Base-by-base conservation (phyloP, 2,113 vertebrate genomes). In the Perca flavescens region DNA sequence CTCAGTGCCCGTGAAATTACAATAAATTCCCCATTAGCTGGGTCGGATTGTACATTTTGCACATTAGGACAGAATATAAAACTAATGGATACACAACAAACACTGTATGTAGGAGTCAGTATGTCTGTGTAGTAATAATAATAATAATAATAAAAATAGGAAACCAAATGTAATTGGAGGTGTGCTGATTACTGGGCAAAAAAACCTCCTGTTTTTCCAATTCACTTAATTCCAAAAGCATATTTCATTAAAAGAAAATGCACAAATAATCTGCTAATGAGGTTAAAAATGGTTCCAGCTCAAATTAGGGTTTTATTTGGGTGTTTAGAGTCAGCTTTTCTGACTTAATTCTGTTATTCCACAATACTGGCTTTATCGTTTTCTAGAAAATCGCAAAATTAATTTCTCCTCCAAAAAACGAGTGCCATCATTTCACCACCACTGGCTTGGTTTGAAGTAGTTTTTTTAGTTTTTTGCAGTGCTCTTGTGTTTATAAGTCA, bases 21-120 rank as follows among this genome's bases (percentile, higher is more conserved):
- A 85, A 85, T 80, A 85, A 76, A 90, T 82, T 66, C 74, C 68
- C 72, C 61, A 80, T 84, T 81, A 91, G 70, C 74, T 22, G 52
- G 7, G 17, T 67, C 63, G 6, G 4, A 74, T 21, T 21, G 63
- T 63, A 50, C 52, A 64, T 49, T 84, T 31, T 21, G 43, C 49
- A 71, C 53, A 40, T 74, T 75, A 83, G 22, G 57, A 76, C 31
- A 53, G 9, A 69, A 64, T 40, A 62, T 54, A 40, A 83, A 83
- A 73, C 68, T 47, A 86, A 84, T 43, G 64, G 62, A 74, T 47
- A 64, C 36, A 40, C 58, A 77, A 54, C 69, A 60, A 72, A 56
- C 67, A 17, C 6, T 56, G 21, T 6, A 31, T 22, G 70, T 2
- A 40, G 68, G 19, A 81, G 57, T 80, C 66, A 0, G 74, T 16